Evolutionary conservation across 2,797 vertebrate species (phyloP), one percentile per base, ranked within the genome.

Genomic region (Enoplosus armatus): DNA sequence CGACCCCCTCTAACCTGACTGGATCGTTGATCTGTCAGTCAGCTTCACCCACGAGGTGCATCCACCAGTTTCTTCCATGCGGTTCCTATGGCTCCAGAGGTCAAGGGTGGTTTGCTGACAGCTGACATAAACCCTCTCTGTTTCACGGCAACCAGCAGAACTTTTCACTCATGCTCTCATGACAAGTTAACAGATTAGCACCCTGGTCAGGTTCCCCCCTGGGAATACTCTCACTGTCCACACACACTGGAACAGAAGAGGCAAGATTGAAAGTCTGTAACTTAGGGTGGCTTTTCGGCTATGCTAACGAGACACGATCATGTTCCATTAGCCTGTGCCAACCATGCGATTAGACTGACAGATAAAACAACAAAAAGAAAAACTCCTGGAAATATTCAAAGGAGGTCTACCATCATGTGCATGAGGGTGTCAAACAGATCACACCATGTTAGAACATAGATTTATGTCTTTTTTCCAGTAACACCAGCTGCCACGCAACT

Each of bases 81-180:
- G 48, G 69, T 55, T 72, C 31, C 59, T 72, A 50, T 37, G 26
- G 33, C 80, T 76, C 54, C 68, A 8, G 69, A 79, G 82, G 75
- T 90, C 84, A 88, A 56, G 79, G 68, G 68, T 75, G 73, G 48
- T 55, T 33, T 41, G 47, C 71, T 80, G 86, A 90, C 86, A 89
- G 77, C 80, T 86, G 87, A 78, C 77, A 76, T 60, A 43, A 71
- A 66, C 56, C 74, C 65, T 70, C 27, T 74, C 67, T 48, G 74
- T 85, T 85, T 71, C 33, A 26, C 75, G 76, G 58, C 65, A 55
- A 69, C 75, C 65, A 50, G 79, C 74, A 65, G 53, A 69, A 58
- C 71, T 66, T 83, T 75, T 80, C 64, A 67, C 80, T 77, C 45
- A 59, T 10, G 59, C 70, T 80, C 41, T 48, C 39, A 53, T 65